phyloP scores from a whole-genome alignment of 2,888 invertebrate genomes.

The Drosophila rubida region DNA sequence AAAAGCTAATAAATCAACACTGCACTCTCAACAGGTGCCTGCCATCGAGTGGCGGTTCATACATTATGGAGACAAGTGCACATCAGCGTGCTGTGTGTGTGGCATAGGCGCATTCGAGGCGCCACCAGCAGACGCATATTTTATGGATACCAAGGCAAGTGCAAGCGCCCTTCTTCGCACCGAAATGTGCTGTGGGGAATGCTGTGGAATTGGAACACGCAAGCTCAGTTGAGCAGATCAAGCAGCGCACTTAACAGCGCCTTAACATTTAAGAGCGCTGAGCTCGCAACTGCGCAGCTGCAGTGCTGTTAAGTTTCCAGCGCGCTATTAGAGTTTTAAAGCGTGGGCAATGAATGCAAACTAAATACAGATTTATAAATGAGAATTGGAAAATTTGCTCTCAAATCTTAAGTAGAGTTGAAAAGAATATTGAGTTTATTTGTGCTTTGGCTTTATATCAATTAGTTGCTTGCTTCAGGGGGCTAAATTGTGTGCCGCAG shows the following conservation, averaged over 20 bases:
- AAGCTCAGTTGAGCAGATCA: constrained; percentile 3
- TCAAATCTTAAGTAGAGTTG: too few species aligned
- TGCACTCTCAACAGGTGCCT: constrained; percentile 72
- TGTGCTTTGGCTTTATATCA: too few species aligned
- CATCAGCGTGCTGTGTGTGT: constrained; percentile 21
- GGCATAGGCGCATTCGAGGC: constrained; percentile 32
- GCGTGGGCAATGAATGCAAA: not conserved
- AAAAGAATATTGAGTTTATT: too few species aligned
- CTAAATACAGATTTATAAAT: too few species aligned
- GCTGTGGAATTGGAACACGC: constrained; percentile 40
- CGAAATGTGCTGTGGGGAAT: constrained; percentile 32
- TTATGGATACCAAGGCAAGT: constrained; percentile 46
- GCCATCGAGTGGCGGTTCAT: constrained; percentile 54
- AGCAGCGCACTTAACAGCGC: constrained; percentile 35
- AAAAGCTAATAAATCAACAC: constrained; percentile 72
- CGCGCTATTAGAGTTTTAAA: not conserved
- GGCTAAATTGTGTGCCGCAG: not conserved
- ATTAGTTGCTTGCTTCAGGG: too few species aligned
- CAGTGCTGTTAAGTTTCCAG: constrained; percentile 41
- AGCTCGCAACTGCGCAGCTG: constrained; percentile 50
- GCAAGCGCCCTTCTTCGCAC: constrained; percentile 48
- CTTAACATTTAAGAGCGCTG: constrained; percentile 69
- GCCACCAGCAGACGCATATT: constrained; percentile 51
- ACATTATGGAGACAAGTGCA: constrained; percentile 31
- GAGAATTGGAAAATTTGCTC: too few species aligned